Evolutionary conservation across 2,113 vertebrate species (phyloP), one percentile per base, ranked within the genome.

Genomic region (Syngnathoides biaculeatus): DNA sequence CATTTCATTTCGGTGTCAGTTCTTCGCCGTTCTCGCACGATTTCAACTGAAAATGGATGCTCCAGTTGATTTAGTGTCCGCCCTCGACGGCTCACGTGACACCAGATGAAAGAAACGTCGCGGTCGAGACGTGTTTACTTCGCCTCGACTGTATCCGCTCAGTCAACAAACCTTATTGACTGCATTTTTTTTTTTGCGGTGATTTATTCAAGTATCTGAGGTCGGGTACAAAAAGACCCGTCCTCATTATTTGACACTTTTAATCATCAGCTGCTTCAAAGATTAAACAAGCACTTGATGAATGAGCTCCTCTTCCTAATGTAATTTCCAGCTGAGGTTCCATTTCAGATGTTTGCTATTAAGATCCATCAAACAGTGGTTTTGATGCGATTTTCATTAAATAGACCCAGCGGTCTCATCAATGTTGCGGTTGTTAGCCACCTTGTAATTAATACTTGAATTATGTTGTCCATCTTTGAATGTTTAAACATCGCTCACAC

Each of bases 291-390:
- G n/a, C 6, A 2, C 11, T 24, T 40, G 57, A 59, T 30, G 4
- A 59, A 59, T 59, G 57, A 14, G 11, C 40, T 60, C n/a, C 27
- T 35, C 15, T 58, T 27, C 20, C 38, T 7, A 13, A 60, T 11
- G 52, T 13, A n/a, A 22, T 50, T 50, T 19, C 8, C 48, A 19
- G 57, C 12, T 20, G 58, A 61, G 58, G 38, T 40, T 61, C 2
- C 11, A 40, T 62, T 62, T 62, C 60, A 62, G 39, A 62, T 26
- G 60, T 62, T 62, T 43, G 17, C 13, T 9, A 22, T 62, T 62
- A 43, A 26, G 22, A 13, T 20, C 39, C 39, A 43, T 62, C 60
- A 17, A 43, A 62, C 13, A 1, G 17, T 61, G 58, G 11, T 61
- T 60, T 39, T 40, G 22, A 40, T 8, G 5, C 13, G 8, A 60